A percentile compares a stretch with the other conserved stretches of the same genome.
Conservation (phyloP, 2,888 invertebrate species). For the Napeogenes inachia region DNA sequence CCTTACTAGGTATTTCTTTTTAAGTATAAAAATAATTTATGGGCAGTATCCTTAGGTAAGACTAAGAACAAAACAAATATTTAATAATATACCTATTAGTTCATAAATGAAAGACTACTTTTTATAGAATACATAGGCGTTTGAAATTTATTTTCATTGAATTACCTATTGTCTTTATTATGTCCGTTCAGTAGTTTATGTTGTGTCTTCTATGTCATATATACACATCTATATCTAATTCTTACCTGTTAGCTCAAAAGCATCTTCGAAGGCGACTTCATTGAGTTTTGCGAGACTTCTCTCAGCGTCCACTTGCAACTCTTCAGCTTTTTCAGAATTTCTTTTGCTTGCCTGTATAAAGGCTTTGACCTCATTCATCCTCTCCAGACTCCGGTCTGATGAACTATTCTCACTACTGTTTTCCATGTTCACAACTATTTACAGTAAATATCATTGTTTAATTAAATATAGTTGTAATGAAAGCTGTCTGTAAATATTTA, state of each 20-base stretch:
- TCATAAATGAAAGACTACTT: too few relatives aligned
- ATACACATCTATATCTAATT: background rate
- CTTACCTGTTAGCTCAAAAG: slow-evolving; percentile 65
- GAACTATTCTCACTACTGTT: slow-evolving; percentile 23
- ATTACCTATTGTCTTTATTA: too few relatives aligned
- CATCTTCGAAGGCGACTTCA: slow-evolving; percentile 63
- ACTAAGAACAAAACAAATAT: too few relatives aligned
- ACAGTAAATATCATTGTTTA: background rate
- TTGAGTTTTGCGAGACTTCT: slow-evolving; percentile 39
- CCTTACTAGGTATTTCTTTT: too few relatives aligned
- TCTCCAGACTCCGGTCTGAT: slow-evolving; percentile 26
- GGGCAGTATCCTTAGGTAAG: too few relatives aligned
- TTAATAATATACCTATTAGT: too few relatives aligned
- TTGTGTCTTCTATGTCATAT: too few relatives aligned
- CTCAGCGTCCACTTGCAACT: slow-evolving; percentile 40
- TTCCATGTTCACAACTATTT: slow-evolving; percentile 17
- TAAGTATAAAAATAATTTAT: too few relatives aligned
- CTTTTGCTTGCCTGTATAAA: slow-evolving; percentile 26
- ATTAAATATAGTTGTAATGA: background rate
- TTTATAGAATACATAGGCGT: too few relatives aligned
- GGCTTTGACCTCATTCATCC: slow-evolving; percentile 32
- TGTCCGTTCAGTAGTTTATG: too few relatives aligned
- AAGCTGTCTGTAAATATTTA: background rate
- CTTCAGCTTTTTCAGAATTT: slow-evolving; percentile 38
- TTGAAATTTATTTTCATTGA: too few relatives aligned